Evolutionary conservation across 2,888 invertebrate genomes (phyloP).

Genomic region (Morpho deidamia): DNA sequence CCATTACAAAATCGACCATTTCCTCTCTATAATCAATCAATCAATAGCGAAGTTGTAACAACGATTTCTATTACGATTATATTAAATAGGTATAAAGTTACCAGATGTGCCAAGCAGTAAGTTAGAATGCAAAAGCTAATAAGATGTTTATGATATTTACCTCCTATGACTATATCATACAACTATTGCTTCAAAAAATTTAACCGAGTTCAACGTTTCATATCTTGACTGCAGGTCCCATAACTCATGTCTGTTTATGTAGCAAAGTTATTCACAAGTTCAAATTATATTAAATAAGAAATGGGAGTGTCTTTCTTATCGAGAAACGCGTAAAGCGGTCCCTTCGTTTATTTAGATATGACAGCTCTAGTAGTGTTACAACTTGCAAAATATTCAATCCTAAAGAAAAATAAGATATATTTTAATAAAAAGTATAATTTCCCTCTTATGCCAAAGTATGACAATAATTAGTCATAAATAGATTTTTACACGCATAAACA

Average conservation of each 20-base stretch:
- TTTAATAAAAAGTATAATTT: no score
- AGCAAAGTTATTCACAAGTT: constrained; percentile 1
- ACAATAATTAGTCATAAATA: no score
- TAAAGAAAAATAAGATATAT: no score
- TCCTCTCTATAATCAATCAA: neutral
- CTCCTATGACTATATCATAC: constrained; percentile 10
- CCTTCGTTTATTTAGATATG: constrained; percentile 21
- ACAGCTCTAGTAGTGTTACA: constrained; percentile 4
- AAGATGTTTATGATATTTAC: constrained; percentile 11
- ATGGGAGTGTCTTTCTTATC: constrained; percentile 27
- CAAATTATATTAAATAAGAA: constrained; percentile 17
- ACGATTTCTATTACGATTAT: neutral
- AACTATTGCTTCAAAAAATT: constrained; percentile 4
- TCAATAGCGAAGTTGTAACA: neutral
- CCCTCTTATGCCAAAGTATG: no score
- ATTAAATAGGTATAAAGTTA: neutral
- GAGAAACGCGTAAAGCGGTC: constrained; percentile 19
- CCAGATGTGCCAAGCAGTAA: no score
- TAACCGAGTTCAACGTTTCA: constrained; percentile 3
- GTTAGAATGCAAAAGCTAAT: no score
- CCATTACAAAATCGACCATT: neutral
- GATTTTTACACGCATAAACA: no score
- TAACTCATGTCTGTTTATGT: constrained; percentile 6
- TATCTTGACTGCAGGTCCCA: constrained; percentile 11
- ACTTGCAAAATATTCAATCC: no score